Base-by-base conservation (phyloP, 2,888 invertebrate species). In the Cantharis rufa region DNA sequence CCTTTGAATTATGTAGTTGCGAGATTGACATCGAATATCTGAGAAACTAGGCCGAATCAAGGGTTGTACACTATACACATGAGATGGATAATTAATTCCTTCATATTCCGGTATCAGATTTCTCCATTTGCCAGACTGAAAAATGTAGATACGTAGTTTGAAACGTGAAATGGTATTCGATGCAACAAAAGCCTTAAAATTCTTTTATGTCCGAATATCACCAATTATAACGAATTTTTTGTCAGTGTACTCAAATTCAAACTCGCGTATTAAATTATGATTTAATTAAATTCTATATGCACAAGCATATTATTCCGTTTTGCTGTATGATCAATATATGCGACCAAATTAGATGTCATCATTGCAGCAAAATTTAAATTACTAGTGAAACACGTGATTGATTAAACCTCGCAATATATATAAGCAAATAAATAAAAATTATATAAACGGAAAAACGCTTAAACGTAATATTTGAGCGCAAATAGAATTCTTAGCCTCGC, bases 221-320 rank as follows among this genome's bases (percentile, higher is more conserved):
- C 24, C n/a, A 48, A 48, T 48, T 48, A 48, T 48, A 48, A 2
- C n/a, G 7, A 21, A 64, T 64, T 24, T 74, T 62, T 74, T 48
- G 70, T 70, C 66, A 70, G 72, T 72, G 48, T 63, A 68, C 69
- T 81, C 80, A 79, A 82, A 82, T 85, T 82, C 81, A 82, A 83
- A 82, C 83, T 82, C 84, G 81, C 79, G 82, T 83, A 84, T 85
- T 84, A 82, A 85, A 85, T 85, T 84, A 84, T 83, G 82, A 84
- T 85, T 85, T 85, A 86, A 85, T 85, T 85, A 84, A 84, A 84
- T 81, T 79, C 82, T 82, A 83, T 83, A 79, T 79, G 82, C 81
- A 71, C 72, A 78, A 77, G 74, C 77, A 79, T 79, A 78, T 48
- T 48, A 48, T 80, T 78, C 78, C 72, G 79, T 81, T 79, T 79